Evolutionary conservation across 2,113 vertebrate genomes (phyloP).

Genomic region (Cynocephalus volans): DNA sequence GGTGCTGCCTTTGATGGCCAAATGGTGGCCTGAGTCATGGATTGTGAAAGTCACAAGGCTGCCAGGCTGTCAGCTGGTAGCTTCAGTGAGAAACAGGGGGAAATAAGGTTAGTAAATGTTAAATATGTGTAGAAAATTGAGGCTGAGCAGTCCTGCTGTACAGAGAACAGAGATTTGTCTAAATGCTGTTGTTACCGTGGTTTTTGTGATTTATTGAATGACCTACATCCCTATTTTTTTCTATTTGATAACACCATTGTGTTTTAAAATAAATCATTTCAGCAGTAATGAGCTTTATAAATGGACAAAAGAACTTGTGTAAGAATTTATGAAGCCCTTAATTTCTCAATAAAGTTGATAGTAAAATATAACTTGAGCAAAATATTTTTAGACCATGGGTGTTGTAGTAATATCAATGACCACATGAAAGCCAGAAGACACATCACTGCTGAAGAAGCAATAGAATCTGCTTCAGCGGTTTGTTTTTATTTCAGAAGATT

Average conservation of each 20-base stretch:
- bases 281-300: not conserved
- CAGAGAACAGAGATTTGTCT: not conserved
- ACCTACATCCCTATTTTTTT: not conserved
- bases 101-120: constrained; percentile 16
- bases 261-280: constrained; percentile 28
- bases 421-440: not conserved
- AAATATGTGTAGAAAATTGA: not conserved
- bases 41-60: not conserved
- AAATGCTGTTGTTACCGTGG: not conserved
- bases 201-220: not conserved
- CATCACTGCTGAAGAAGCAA: not conserved
- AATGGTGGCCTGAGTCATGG: not conserved
- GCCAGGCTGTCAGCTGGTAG: not conserved
- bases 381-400: not conserved
- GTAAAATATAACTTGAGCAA: not conserved
- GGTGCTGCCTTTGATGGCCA: not conserved
- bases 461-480: not conserved
- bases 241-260: not conserved
- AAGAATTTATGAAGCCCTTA: not conserved
- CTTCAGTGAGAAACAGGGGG: not conserved
- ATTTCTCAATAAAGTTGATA: not conserved
- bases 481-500: not conserved
- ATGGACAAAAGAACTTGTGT: not conserved
- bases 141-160: not conserved
- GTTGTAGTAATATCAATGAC: not conserved